A percentile compares a stretch with the other conserved stretches of the same genome.
phyloP scores from a whole-genome alignment of 2,797 vertebrate genomes.

The Rhabdophis nuchalis region DNA sequence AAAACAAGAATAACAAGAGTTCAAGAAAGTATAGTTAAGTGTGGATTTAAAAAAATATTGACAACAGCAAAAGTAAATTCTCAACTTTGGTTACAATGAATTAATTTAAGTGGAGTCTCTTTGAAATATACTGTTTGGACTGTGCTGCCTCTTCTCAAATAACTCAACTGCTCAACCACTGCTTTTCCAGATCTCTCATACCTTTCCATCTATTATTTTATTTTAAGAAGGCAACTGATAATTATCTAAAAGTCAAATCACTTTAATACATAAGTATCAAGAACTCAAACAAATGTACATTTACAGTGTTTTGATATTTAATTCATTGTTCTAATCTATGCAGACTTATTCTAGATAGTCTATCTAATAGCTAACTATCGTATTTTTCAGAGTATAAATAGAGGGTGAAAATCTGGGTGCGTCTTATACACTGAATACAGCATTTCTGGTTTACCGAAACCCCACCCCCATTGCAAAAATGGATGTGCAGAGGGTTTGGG shows the following conservation, averaged over 20 bases:
- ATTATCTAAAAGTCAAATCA: neutral
- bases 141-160: neutral
- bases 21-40: neutral
- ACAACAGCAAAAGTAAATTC: neutral
- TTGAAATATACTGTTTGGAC: neutral
- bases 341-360: neutral
- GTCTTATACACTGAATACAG: too few species aligned
- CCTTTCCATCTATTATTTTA: neutral
- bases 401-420: too few species aligned
- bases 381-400: too few species aligned
- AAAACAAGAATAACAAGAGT: neutral
- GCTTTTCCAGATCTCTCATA: neutral
- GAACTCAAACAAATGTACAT: neutral
- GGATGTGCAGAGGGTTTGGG: too few species aligned
- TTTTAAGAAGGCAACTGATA: neutral
- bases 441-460: too few species aligned
- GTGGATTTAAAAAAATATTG: neutral
- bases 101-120: neutral
- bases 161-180: neutral
- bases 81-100: neutral
- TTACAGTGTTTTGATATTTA: neutral
- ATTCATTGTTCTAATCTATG: neutral
- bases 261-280: neutral
- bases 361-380: too few species aligned
- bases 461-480: too few species aligned